Percentiles rank a stretch among this genome's conserved stretches.
phyloP scores from a whole-genome alignment of 2,113 vertebrate species.

The Oncorhynchus mykiss region DNA sequence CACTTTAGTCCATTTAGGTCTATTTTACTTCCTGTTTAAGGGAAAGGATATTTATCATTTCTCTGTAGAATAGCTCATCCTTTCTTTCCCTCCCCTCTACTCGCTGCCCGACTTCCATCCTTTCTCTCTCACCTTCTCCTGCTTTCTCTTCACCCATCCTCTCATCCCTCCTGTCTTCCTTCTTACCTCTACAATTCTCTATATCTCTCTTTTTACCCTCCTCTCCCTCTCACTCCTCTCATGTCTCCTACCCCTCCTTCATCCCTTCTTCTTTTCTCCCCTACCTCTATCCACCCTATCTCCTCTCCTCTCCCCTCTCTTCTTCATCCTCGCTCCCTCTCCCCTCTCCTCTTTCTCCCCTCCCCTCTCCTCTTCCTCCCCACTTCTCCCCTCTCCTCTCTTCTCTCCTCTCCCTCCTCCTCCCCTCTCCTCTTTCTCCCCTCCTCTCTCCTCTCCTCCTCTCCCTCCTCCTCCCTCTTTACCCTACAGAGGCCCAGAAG shows the following conservation, averaged over 20 bases:
- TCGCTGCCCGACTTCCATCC: background rate
- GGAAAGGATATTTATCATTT: conserved; percentile 28
- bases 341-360: background rate
- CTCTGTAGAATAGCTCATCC: conserved; percentile 14
- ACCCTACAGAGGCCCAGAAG: conserved; percentile 88
- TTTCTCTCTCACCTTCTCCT: conserved; percentile 26
- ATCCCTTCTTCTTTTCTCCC: no score
- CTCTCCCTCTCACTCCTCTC: no score
- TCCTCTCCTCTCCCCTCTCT: background rate
- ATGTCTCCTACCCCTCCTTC: background rate
- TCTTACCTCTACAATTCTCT: background rate
- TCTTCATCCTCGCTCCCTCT: no score
- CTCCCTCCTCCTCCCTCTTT: background rate
- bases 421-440: background rate
- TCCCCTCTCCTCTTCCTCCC: background rate
- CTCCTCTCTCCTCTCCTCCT: background rate
- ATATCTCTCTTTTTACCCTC: background rate
- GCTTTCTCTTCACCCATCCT: conserved; percentile 11
- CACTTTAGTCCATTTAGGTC: conserved; percentile 32
- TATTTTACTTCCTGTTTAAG: conserved; percentile 23
- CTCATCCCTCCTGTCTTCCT: background rate
- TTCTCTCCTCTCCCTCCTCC: background rate
- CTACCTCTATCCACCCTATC: background rate
- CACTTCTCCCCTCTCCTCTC: background rate
- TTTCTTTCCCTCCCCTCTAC: background rate